Base-by-base conservation (phyloP, 2,888 invertebrate genomes). In the Prosopocoilus inquinatus region DNA sequence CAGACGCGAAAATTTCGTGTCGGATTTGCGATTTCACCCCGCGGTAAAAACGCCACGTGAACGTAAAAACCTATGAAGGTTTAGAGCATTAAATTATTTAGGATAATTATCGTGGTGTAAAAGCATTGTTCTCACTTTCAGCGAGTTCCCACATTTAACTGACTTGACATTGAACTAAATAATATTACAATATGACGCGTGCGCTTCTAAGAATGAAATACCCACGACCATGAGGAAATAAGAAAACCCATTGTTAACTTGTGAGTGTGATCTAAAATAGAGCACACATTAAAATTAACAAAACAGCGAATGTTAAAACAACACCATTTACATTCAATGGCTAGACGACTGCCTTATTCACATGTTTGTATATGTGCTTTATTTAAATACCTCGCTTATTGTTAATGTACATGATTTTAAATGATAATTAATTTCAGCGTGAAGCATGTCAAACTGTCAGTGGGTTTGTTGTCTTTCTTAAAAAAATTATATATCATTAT, bases 81-180 rank as follows among this genome's bases (percentile, higher is more conserved):
- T 28, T 7, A 28, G 20, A 28, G 20, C 20, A 28, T 28, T 28
- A 28, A 28, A 5, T 28, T 28, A 28, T 28, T 28, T 28, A 28
- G 20, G 20, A 28, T 28, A 28, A 28, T 28, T 28, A 28, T 28
- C 20, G 20, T 28, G 20, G 20, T 28, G 20, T 28, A 28, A 28
- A 67, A 70, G 48, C 41, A 60, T 74, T 73, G 72, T 73, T 74
- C 70, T 72, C 70, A 70, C 72, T 73, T 72, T 73, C 72, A 69
- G 69, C 67, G 62, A 62, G 67, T 72, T 74, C 74, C 70, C 74
- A 73, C 71, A 74, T 72, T 72, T 69, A 72, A 61, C 32, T 58
- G 62, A 64, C 65, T 65, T 71, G 75, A 73, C 75, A 75, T 74
- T 75, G 75, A 74, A 71, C 74, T 70, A 70, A 71, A 75, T 74